Evolutionary conservation across 2,113 vertebrate genomes (phyloP).

Genomic region (Pterocles burchelli): DNA sequence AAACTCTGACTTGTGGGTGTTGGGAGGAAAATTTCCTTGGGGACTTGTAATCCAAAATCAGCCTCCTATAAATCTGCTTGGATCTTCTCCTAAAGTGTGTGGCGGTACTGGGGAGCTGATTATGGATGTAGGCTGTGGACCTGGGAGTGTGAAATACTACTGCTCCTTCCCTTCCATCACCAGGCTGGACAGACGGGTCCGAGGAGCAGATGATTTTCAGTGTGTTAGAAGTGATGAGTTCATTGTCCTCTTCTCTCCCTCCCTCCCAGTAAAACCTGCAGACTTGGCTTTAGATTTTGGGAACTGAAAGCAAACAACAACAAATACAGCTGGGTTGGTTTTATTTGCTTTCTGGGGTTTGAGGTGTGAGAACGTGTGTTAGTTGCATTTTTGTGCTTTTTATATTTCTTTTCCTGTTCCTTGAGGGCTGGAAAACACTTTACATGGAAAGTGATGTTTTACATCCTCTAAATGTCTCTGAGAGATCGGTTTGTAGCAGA

Average conservation of each 20-base stretch:
- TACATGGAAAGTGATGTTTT: not conserved
- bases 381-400: not conserved
- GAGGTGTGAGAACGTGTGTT: rapidly evolving
- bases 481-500: not conserved
- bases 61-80: conserved; percentile 53
- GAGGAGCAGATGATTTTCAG: not conserved
- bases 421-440: not conserved
- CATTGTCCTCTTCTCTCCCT: not conserved
- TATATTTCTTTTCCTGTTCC: not conserved
- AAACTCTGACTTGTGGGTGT: conserved; percentile 34
- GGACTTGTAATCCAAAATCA: conserved; percentile 51
- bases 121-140: not conserved
- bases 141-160: conserved; percentile 42
- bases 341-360: not conserved
- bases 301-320: not conserved
- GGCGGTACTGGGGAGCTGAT: conserved; percentile 18
- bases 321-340: not conserved
- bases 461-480: not conserved
- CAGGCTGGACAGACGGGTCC: not conserved
- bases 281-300: not conserved
- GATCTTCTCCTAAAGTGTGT: not conserved
- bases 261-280: not conserved
- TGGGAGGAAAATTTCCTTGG: conserved; percentile 59
- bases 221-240: not conserved
- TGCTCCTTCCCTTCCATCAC: conserved; percentile 3